Percentiles rank a stretch among this genome's conserved stretches.
Conservation (phyloP, 23 tunicate genomes). For the Ciona savignyi region DNA sequence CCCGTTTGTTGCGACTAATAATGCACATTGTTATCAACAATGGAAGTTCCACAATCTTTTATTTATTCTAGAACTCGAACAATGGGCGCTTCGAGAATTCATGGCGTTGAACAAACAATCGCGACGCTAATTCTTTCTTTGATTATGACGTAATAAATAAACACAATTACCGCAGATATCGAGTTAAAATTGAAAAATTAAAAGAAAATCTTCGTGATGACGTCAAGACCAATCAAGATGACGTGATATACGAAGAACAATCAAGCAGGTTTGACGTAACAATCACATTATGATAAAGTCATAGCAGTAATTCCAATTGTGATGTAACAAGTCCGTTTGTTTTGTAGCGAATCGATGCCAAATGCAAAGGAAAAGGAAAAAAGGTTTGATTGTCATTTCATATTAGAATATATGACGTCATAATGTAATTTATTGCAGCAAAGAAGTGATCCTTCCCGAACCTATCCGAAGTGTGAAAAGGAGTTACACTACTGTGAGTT, state of each 20-base stretch:
- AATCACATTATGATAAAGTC: not conserved
- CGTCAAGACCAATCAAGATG: slow-evolving; percentile 5
- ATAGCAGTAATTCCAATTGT: not conserved
- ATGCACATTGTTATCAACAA: no score
- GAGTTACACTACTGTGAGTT: slow-evolving; percentile 12
- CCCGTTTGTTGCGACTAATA: no score
- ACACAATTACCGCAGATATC: slow-evolving; percentile 1
- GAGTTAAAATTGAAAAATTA: slow-evolving; percentile 1
- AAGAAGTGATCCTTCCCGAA: not conserved
- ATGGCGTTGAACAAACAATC: not conserved
- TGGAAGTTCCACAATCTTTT: no score
- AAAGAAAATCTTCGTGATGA: not conserved
- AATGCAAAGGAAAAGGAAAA: not conserved
- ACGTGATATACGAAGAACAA: slow-evolving; percentile 4
- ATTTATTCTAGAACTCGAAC: not conserved
- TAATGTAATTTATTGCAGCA: not conserved
- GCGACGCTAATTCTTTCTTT: not conserved
- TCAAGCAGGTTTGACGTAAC: not conserved
- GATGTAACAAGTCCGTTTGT: not conserved
- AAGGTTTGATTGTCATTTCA: not conserved
- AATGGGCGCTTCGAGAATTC: not conserved
- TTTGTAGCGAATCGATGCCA: not conserved
- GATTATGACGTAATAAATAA: not conserved
- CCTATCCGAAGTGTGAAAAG: slow-evolving; percentile 7
- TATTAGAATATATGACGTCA: not conserved